phyloP scores from a whole-genome alignment of 2,888 invertebrate genomes.

The Drosophila nigritarsus region DNA sequence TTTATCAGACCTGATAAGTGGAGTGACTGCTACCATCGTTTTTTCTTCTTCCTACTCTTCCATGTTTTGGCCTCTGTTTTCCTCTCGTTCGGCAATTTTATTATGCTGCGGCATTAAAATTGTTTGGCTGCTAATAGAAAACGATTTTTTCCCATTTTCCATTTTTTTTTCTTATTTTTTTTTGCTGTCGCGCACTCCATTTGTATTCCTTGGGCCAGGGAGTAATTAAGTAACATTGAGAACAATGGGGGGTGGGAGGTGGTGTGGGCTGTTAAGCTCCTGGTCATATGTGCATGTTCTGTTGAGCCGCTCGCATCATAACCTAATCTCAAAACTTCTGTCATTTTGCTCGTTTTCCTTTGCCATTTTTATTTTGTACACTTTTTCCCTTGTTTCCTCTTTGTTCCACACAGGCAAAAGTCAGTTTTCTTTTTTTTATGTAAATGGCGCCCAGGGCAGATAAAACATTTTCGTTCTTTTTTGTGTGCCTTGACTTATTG shows the following conservation, averaged over 20 bases:
- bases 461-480: slow-evolving; percentile 60
- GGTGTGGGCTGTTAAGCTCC: slow-evolving; percentile 34
- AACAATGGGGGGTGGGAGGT: not conserved
- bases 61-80: not conserved
- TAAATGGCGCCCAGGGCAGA: slow-evolving; percentile 66
- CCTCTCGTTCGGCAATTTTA: slow-evolving; percentile 53
- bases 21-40: slow-evolving; percentile 31
- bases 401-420: slow-evolving; percentile 33
- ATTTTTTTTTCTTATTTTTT: not conserved
- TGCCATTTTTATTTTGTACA: not conserved
- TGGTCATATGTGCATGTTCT: slow-evolving; percentile 65
- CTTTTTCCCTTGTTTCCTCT: slow-evolving; percentile 21
- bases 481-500: slow-evolving; percentile 65
- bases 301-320: slow-evolving; percentile 53
- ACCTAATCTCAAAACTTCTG: slow-evolving; percentile 70
- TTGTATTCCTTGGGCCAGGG: slow-evolving; percentile 68
- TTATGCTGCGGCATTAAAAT: slow-evolving; percentile 72
- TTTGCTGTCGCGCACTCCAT: slow-evolving; percentile 59
- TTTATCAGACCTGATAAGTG: slow-evolving; percentile 76
- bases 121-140: slow-evolving; percentile 77
- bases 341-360: slow-evolving; percentile 35
- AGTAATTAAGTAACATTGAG: slow-evolving; percentile 68
- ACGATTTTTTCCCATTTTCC: slow-evolving; percentile 51
- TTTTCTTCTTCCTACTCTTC: not conserved
- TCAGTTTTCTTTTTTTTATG: slow-evolving; percentile 62